Conservation (phyloP, 2,113 vertebrate genomes). For the Chlamydotis undulata region DNA sequence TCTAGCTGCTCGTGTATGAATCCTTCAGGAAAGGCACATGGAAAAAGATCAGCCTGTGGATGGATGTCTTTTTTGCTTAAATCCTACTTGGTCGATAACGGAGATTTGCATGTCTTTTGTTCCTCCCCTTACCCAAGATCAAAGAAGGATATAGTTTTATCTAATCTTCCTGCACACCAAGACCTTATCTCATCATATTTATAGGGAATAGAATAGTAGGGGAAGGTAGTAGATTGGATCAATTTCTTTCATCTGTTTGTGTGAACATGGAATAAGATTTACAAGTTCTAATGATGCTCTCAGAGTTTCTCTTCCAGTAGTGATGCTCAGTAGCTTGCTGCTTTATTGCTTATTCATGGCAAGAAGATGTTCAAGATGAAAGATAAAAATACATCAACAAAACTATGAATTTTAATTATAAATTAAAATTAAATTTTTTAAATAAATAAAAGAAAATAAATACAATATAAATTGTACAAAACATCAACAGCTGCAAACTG, state of each 20-base stretch:
- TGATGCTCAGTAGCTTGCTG: background rate
- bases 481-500: fast-evolving
- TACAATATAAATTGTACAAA: background rate
- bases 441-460: background rate
- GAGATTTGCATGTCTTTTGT: fast-evolving
- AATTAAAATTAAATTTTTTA: background rate
- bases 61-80: background rate
- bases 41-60: background rate
- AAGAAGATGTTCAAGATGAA: background rate
- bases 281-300: background rate
- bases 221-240: background rate
- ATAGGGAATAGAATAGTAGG: background rate
- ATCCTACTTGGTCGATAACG: background rate
- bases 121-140: background rate
- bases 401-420: background rate
- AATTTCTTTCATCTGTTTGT: background rate
- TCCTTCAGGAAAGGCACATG: background rate
- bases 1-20: background rate
- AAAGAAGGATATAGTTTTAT: background rate
- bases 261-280: background rate
- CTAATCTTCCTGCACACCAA: background rate
- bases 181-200: background rate
- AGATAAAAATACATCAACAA: background rate
- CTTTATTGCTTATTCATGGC: background rate
- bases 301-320: background rate